Base-by-base conservation (phyloP, 1,140 invertebrate species). In the Melanaphis sacchari region DNA sequence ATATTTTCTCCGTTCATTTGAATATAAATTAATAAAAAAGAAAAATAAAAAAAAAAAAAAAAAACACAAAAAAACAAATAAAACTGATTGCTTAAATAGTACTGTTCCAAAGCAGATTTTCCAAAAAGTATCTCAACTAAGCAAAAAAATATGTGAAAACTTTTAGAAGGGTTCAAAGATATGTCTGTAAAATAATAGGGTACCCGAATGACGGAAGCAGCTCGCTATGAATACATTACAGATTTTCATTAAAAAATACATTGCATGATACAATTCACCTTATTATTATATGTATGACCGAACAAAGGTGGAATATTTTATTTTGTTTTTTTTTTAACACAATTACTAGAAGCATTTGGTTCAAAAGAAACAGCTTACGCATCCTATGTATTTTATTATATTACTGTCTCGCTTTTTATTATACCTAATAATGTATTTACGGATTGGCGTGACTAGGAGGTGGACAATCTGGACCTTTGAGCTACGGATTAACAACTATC, bases 151-250 rank as follows among this genome's bases (percentile, higher is more conserved):
- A 31, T 15, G 5, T 26, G 31, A 76, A 36, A 38, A 38, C 76
- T 22, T 11, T 76, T n/a, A 76, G n/a, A 82, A 82, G 38, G 81
- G 81, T 82, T 40, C 81, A 82, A 82, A 82, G 81, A 82, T 82
- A 40, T 40, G 21, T 8, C 22, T 40, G 36, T 82, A 38, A 82
- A 82, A 82, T 82, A 82, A 40, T 82, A 24, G 36, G 36, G 81
- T 82, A 21, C 0, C 36, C 21, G 21, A 82, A 82, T 38, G 2
- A 38, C 21, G 8, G 59, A 5, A 7, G 31, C 8, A 21, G 36
- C 36, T 82, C n/a, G n/a, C 38, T 36, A 40, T 82, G 81, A 21
- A 82, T 82, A 40, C 31, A 36, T n/a, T 76, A 76, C 36, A 36
- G 36, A 2, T 40, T 82, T 82, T 82, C 81, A 82, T 82, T 82